Evolutionary conservation across 2,113 vertebrate genomes (phyloP).

Genomic region (crab-eating macaque (Macaca fascicularis)): T2T-MFA8v1.1 NC_088379.1:21610001-21610500

Average conservation of each 20-base stretch:
- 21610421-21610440: background rate
- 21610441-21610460: background rate
- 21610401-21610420: background rate
- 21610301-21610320: background rate
- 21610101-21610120: background rate
- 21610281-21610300: background rate
- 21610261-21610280: background rate
- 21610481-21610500: background rate
- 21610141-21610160: background rate
- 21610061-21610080: background rate
- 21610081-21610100: background rate
- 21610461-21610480: background rate
- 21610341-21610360: accelerated
- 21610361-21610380: background rate
- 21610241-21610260: background rate
- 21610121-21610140: background rate
- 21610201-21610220: background rate
- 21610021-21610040: background rate
- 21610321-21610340: background rate
- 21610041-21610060: background rate
- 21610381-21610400: background rate
- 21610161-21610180: accelerated
- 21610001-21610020: background rate
- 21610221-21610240: background rate
- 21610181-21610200: background rate